Conservation (phyloP, 2,797 vertebrate species). For the Trichosurus vulpecula region DNA sequence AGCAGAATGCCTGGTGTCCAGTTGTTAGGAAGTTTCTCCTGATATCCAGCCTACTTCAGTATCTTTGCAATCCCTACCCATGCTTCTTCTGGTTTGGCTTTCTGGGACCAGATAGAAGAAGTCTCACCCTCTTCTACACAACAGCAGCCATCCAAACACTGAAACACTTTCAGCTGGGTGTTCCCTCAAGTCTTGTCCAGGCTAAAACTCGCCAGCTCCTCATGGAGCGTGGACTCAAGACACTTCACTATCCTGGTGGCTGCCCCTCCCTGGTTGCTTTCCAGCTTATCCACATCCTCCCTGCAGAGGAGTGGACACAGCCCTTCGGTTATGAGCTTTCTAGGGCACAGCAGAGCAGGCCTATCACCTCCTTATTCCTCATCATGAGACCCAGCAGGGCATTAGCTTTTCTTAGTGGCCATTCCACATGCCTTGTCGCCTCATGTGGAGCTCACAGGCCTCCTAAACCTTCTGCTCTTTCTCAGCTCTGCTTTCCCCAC, state of each 20-base stretch:
- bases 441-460: not conserved
- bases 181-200: not conserved
- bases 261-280: not conserved
- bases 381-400: not conserved
- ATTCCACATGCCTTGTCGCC: not conserved
- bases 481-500: not conserved
- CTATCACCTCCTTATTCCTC: not conserved
- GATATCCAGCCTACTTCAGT: not conserved
- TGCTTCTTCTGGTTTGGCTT: not conserved
- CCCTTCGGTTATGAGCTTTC: not conserved
- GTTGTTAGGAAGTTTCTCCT: not conserved
- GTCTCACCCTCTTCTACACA: not conserved
- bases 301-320: not conserved
- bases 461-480: not conserved
- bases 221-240: not conserved
- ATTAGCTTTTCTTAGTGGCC: not conserved
- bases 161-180: not conserved
- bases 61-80: not conserved
- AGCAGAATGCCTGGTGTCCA: not conserved
- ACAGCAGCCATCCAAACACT: not conserved
- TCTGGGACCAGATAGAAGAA: not conserved
- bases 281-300: not conserved
- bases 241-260: not conserved
- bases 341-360: not conserved
- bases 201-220: not conserved